A percentile compares a stretch with the other conserved stretches of the same genome.
These are phyloP conservation scores for Ceryle rudis DNA, from an alignment of 2,797 vertebrate species.

Conservation along the genomic window DNA sequence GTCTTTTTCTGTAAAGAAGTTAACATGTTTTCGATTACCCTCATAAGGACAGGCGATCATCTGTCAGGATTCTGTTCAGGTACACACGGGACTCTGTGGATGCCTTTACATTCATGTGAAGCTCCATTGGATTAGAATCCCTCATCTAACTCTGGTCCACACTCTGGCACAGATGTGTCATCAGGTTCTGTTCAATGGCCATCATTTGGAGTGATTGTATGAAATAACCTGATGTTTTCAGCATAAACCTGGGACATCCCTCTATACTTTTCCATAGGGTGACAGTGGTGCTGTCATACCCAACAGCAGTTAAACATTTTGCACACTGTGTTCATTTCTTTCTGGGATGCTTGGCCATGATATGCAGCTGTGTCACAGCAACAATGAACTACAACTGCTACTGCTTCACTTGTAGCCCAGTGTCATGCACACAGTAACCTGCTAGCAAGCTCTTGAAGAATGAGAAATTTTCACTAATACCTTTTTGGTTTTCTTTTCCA, in stretches of 20 bases:
- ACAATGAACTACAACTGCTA: neutral
- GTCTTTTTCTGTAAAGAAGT: neutral
- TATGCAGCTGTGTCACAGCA: neutral
- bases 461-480: neutral
- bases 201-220: neutral
- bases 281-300: neutral
- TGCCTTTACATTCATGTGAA: neutral
- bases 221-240: neutral
- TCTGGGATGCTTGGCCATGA: neutral
- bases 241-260: neutral
- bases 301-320: neutral
- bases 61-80: neutral
- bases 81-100: fast-evolving
- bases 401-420: neutral
- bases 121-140: neutral
- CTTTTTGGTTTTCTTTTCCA: neutral
- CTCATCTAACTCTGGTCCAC: neutral
- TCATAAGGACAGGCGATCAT: neutral
- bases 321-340: neutral
- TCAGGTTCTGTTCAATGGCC: neutral
- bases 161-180: neutral
- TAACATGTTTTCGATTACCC: neutral
- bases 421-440: neutral
- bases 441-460: neutral
- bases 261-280: neutral